phyloP scores from a whole-genome alignment of 2,113 vertebrate genomes.

The Euleptes europaea region DNA sequence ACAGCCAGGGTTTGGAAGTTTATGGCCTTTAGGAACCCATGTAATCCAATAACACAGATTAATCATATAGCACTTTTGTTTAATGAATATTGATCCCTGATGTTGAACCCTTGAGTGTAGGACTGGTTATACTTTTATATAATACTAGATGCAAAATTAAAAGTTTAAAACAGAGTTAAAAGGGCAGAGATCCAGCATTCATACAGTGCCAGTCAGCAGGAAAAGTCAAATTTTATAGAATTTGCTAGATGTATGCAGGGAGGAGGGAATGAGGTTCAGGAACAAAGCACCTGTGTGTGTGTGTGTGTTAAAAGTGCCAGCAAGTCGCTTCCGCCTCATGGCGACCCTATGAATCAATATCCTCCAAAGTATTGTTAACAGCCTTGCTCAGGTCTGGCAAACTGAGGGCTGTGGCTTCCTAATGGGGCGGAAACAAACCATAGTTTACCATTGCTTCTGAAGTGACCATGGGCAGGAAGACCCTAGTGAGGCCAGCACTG shows the following conservation, averaged over 20 bases:
- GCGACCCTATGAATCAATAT: too few relatives aligned
- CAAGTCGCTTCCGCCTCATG: too few relatives aligned
- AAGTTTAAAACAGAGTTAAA: not conserved
- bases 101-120: not conserved
- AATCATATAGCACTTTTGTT: not conserved
- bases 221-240: not conserved
- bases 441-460: not conserved
- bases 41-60: not conserved
- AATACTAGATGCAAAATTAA: not conserved
- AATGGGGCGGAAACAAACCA: not conserved
- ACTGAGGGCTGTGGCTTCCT: not conserved
- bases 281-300: too few relatives aligned
- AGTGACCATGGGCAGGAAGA: not conserved
- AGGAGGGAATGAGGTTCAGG: not conserved
- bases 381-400: too few relatives aligned
- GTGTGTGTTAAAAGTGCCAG: too few relatives aligned
- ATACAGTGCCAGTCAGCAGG: not conserved
- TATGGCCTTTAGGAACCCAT: not conserved
- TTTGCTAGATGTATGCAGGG: not conserved
- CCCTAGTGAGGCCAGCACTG: not conserved
- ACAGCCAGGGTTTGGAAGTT: not conserved
- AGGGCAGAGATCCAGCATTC: not conserved
- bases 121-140: not conserved
- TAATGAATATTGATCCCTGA: not conserved
- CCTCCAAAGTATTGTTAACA: too few relatives aligned